Base-by-base conservation (phyloP, 2,113 vertebrate species). In the Oplegnathus fasciatus region DNA sequence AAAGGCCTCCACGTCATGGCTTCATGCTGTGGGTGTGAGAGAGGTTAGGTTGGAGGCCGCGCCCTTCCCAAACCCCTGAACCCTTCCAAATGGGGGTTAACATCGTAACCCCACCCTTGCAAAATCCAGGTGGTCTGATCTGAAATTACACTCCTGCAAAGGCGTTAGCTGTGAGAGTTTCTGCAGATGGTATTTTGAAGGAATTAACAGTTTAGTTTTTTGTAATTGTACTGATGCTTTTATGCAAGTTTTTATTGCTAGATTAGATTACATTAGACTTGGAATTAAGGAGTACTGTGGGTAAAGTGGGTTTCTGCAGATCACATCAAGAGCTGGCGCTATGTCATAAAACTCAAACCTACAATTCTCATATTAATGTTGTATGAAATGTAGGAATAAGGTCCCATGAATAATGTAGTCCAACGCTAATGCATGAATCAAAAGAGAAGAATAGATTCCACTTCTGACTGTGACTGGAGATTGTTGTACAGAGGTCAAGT, bases 11-110 rank as follows among this genome's bases (percentile, higher is more conserved):
- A 5, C 1, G 17, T 52, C 15, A 42, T 0, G 9, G 24, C 80
- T 37, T 60, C 61, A 55, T 75, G 57, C 70, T 54, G 72, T 30
- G 62, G 48, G 28, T 68, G 72, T 30, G 64, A 80, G 69, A 64
- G 69, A 60, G 78, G 80, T 77, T 26, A 50, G 60, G 32, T 32
- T 50, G 8, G 60, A 74, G 77, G 75, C 32, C 52, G 11, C 15
- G 14, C 68, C 86, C 82, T 75, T 17, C 75, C 50, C 14, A 24
- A 84, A 66, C 34, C 73, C 69, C n/a, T 40, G 46, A 69, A 57
- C 48, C 44, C 44, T 37, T 58, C 42, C 83, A 80, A 64, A 73
- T 55, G 1, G 15, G 48, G 78, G 77, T 83, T 37, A 80, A 17
- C 62, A 52, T 75, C 14, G 24, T 82, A 52, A 84, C 73, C 58